phyloP scores from a whole-genome alignment of 2,888 invertebrate species.

The Strigamia transsilvanica region DNA sequence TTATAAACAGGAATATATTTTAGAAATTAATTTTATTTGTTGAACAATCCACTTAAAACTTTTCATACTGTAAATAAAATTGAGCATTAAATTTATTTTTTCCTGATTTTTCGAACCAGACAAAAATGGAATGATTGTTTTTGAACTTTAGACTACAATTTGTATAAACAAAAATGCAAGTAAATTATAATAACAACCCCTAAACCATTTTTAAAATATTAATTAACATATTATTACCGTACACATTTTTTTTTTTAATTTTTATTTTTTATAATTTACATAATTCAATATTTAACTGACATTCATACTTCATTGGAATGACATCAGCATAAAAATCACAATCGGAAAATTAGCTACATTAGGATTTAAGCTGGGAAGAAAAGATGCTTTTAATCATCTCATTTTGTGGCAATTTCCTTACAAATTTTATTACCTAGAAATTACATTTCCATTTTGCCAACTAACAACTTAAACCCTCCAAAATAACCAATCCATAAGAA shows the following conservation, averaged over 20 bases:
- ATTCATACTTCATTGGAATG: constrained; percentile 23
- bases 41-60: not conserved
- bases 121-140: not conserved
- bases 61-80: not conserved
- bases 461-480: constrained; percentile 2
- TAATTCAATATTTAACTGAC: constrained; percentile 5
- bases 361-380: not conserved
- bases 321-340: constrained; percentile 1
- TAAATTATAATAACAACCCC: constrained; percentile 23
- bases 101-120: not conserved
- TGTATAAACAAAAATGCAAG: constrained; percentile 2
- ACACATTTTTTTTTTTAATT: not conserved
- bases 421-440: not conserved
- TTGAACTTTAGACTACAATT: not conserved
- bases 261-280: not conserved
- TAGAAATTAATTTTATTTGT: not conserved
- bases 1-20: constrained; percentile 29
- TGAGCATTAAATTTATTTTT: not conserved
- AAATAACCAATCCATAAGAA: constrained; percentile 1
- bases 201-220: not conserved
- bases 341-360: not conserved
- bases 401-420: not conserved
- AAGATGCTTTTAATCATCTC: not conserved
- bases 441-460: not conserved
- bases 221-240: not conserved